Percentiles rank a stretch among this genome's conserved stretches.
phyloP scores from a whole-genome alignment of 2,797 vertebrate genomes.

The Gorsachius magnificus region DNA sequence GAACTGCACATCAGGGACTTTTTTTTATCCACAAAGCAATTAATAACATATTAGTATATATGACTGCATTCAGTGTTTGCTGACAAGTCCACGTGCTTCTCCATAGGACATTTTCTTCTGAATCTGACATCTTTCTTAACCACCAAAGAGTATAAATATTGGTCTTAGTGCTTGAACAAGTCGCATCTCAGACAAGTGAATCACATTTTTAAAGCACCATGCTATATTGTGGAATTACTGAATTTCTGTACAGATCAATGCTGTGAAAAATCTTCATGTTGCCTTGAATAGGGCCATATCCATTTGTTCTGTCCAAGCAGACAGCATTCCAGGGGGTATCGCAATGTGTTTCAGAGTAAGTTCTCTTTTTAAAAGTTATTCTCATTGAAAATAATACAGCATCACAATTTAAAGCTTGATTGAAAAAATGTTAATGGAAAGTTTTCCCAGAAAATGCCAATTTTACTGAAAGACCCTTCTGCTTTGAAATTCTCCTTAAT shows the following conservation, averaged over 20 bases:
- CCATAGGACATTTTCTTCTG: conserved; percentile 4
- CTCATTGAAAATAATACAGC: not conserved
- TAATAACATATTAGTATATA: not conserved
- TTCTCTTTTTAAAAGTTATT: not conserved
- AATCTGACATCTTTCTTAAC: conserved; percentile 31
- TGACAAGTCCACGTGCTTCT: conserved; percentile 40
- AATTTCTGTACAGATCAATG: not conserved
- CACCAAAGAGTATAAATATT: conserved; percentile 24
- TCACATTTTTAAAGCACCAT: not conserved
- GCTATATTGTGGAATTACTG: not conserved
- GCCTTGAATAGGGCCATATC: not conserved
- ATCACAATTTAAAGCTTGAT: not conserved
- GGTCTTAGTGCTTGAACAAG: not conserved
- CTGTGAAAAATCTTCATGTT: not conserved
- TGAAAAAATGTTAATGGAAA: not conserved
- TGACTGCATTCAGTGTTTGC: conserved; percentile 28
- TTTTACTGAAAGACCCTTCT: not conserved
- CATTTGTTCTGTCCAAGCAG: not conserved
- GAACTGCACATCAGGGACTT: not conserved
- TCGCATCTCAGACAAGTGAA: not conserved
- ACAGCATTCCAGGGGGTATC: not conserved
- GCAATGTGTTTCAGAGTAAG: not conserved
- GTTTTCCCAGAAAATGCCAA: not conserved
- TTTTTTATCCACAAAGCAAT: conserved; percentile 8
- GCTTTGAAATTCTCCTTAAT: not conserved